These are phyloP conservation scores for Drosophila histrio DNA, from an alignment of 2,888 invertebrate genomes.

Conservation along the genomic window DNA sequence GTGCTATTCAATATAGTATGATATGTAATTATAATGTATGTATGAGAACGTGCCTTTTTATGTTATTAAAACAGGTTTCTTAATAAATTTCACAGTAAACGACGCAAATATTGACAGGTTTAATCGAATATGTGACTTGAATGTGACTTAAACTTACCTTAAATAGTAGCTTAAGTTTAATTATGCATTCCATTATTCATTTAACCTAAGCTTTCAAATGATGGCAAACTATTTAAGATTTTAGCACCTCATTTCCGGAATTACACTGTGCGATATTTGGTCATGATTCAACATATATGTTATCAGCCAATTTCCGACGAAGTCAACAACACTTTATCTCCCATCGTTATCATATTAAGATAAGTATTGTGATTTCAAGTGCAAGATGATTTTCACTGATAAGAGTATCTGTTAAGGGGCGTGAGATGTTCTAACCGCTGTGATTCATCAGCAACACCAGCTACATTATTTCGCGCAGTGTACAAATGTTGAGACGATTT, in stretches of 20 bases:
- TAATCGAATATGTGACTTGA: not conserved
- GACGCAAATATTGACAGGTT: not conserved
- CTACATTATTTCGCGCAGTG: constrained; percentile 12
- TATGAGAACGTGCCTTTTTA: not conserved
- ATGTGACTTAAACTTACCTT: not conserved
- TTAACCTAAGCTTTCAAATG: not conserved
- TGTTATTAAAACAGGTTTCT: not conserved
- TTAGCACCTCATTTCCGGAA: constrained; percentile 11
- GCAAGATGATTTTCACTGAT: constrained; percentile 10
- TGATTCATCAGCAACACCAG: constrained; percentile 8
- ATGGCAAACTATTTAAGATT: not conserved
- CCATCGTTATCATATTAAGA: not conserved
- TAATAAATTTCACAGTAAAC: not conserved
- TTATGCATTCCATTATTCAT: not conserved
- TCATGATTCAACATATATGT: constrained; percentile 1
- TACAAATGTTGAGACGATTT: constrained; percentile 9
- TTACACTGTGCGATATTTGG: not conserved
- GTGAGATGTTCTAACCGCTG: not conserved
- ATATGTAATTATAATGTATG: not conserved
- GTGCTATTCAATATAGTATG: not conserved
- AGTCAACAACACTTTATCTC: not conserved
- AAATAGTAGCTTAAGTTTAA: not conserved
- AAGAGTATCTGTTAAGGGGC: constrained; percentile 15
- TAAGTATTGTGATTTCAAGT: constrained; percentile 1
- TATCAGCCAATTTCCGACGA: not conserved